These are phyloP conservation scores for Dryas iulia DNA, from an alignment of 1,140 invertebrate genomes.

Conservation along the genomic window DNA sequence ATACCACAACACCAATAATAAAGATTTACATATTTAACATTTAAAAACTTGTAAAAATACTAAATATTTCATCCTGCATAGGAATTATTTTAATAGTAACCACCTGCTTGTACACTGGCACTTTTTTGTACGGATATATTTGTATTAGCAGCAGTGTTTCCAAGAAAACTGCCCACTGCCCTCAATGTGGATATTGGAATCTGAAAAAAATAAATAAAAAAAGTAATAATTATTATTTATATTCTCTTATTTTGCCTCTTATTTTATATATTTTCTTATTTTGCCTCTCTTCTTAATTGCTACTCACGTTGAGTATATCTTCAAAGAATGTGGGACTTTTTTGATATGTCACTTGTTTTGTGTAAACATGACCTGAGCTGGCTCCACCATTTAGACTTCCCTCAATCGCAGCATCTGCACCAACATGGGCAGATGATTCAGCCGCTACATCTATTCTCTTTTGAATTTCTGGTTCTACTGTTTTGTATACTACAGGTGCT, in stretches of 20 bases:
- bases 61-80: not conserved
- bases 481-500: conserved; percentile 31
- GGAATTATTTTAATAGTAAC: conserved; percentile 30
- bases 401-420: conserved; percentile 32
- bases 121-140: conserved; percentile 66
- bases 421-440: conserved; percentile 39
- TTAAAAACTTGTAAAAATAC: not conserved
- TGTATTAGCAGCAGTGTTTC: conserved; percentile 62
- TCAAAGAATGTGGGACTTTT: conserved; percentile 63
- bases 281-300: not conserved
- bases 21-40: not conserved
- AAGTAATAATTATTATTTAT: not conserved
- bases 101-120: conserved; percentile 64
- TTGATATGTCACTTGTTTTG: conserved; percentile 52
- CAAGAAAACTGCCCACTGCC: conserved; percentile 63
- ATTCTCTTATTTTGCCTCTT: not conserved
- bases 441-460: conserved; percentile 59
- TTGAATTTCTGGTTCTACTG: conserved; percentile 44
- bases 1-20: conserved; percentile 9
- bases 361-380: conserved; percentile 39
- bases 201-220: conserved; percentile 43
- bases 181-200: conserved; percentile 70
- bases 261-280: not conserved
- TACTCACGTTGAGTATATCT: conserved; percentile 70
- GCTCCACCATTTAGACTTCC: conserved; percentile 32